Evolutionary conservation across 1,140 invertebrate species (phyloP).

Genomic region (Rhyacophila brunnea): DNA sequence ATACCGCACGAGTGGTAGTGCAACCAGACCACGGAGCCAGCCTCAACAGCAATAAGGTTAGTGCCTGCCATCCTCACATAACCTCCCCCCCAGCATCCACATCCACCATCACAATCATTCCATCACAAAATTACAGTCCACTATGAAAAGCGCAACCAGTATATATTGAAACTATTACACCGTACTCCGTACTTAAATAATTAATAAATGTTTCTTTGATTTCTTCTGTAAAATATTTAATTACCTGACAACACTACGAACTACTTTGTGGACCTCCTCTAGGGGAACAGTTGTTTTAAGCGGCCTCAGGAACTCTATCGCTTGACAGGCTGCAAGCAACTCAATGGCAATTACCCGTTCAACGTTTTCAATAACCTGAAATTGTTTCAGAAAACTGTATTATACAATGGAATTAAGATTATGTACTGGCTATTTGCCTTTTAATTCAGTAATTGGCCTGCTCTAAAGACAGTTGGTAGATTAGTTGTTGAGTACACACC

Average conservation of each 20-base stretch:
- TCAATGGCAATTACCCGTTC: conserved; percentile 72
- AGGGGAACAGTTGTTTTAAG: conserved; percentile 68
- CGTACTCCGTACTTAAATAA: no score
- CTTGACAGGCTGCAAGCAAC: conserved; percentile 70
- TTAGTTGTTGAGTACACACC: conserved; percentile 31
- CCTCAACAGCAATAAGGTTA: no score
- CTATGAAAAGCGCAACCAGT: no score
- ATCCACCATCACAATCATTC: no score
- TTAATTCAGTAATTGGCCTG: not conserved
- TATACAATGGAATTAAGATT: not conserved
- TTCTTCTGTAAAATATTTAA: no score
- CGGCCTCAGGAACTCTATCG: conserved; percentile 72
- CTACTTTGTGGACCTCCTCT: conserved; percentile 67
- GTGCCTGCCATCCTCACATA: no score
- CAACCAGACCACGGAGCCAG: no score
- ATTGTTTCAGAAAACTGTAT: not conserved
- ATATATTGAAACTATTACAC: no score
- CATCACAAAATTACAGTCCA: no score
- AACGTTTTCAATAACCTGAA: conserved; percentile 65
- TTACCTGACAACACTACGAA: conserved; percentile 58
- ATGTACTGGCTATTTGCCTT: not conserved
- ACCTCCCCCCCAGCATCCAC: no score
- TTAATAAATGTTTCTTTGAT: no score
- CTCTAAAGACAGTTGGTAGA: not conserved
- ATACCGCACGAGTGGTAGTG: no score